Evolutionary conservation across 1,140 invertebrate species (phyloP), one percentile per base, ranked within the genome.

Genomic region (Cydia amplana): DNA sequence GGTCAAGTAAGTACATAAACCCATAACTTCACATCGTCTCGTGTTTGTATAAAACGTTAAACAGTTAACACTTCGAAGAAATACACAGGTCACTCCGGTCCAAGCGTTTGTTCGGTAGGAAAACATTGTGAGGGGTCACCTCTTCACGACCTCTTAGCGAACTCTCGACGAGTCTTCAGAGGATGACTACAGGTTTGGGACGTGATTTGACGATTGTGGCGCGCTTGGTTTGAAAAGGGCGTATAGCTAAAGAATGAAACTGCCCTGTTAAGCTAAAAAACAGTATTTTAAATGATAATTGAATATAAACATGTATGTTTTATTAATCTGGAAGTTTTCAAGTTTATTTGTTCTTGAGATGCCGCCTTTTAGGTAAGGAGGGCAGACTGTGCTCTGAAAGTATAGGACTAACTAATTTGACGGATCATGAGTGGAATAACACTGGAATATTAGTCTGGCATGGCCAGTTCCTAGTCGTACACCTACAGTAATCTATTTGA

Each of bases 41-140:
- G 16, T 70, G 32, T 70, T 70, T 70, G 65, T 70, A 25, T 23
- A 70, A 70, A 70, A 70, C 65, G 65, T 70, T 70, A 18, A 70
- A 70, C 65, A 70, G 65, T 70, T 70, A 70, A 70, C 65, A 70
- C 65, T 70, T 70, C 65, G 28, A 36, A 70, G 65, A 70, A 70
- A 70, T 18, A 36, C 65, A 36, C 65, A 43, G 65, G 65, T 70
- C 65, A 70, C 65, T 70, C 16, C 65, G 65, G 28, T 16, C 4
- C 64, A 36, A 32, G 14, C 28, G 65, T 67, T 67, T 67, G 64
- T 67, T 67, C 65, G 65, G 65, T 40, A 70, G 65, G 65, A 70
- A 70, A 70, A 70, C 65, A 70, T 43, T 18, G 28, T 67, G 65
- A 70, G 65, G 32, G 65, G 65, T 70, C 28, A 70, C 65, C 65